These are phyloP conservation scores for Drosophila atroscutellata DNA, from an alignment of 2,888 invertebrate genomes.

Conservation along the genomic window DNA sequence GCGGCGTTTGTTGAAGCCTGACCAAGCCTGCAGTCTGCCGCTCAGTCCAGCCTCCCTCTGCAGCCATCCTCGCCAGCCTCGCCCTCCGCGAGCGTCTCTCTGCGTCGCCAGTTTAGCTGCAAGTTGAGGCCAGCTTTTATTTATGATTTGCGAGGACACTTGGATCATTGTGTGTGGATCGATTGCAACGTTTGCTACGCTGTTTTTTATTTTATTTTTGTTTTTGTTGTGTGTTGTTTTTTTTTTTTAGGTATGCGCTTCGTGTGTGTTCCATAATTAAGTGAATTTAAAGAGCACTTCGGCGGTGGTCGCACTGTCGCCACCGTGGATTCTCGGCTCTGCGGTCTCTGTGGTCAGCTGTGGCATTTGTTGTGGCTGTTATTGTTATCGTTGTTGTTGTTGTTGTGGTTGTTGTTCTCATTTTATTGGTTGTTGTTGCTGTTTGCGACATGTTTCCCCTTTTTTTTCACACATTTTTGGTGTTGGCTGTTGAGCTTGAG, in stretches of 20 bases:
- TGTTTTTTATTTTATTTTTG: slow-evolving; percentile 36
- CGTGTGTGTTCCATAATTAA: slow-evolving; percentile 84
- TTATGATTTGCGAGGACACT: slow-evolving; percentile 78
- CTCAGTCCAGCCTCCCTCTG: not conserved
- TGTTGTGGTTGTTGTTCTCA: slow-evolving; percentile 28
- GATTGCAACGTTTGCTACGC: slow-evolving; percentile 49
- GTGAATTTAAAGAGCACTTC: slow-evolving; percentile 80
- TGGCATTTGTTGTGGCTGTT: slow-evolving; percentile 26
- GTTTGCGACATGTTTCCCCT: slow-evolving; percentile 64
- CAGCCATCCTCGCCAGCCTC: not conserved
- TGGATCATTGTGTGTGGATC: slow-evolving; percentile 47
- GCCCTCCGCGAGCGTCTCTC: not conserved
- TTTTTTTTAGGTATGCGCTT: slow-evolving; percentile 72
- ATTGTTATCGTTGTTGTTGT: slow-evolving; percentile 33
- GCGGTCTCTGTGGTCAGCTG: slow-evolving; percentile 8
- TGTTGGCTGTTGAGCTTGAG: slow-evolving; percentile 29
- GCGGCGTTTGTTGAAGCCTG: slow-evolving; percentile 30
- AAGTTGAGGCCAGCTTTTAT: slow-evolving; percentile 60
- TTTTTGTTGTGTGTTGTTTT: slow-evolving; percentile 4
- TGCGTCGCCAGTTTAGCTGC: not conserved
- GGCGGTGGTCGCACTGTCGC: slow-evolving; percentile 71
- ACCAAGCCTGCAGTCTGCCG: slow-evolving; percentile 7
- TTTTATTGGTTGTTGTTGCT: slow-evolving; percentile 37
- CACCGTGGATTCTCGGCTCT: slow-evolving; percentile 11
- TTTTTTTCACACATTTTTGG: slow-evolving; percentile 70